phyloP scores from a whole-genome alignment of 92 coral and sea anemone genomes.

The Isaurus tuberculatus region DNA sequence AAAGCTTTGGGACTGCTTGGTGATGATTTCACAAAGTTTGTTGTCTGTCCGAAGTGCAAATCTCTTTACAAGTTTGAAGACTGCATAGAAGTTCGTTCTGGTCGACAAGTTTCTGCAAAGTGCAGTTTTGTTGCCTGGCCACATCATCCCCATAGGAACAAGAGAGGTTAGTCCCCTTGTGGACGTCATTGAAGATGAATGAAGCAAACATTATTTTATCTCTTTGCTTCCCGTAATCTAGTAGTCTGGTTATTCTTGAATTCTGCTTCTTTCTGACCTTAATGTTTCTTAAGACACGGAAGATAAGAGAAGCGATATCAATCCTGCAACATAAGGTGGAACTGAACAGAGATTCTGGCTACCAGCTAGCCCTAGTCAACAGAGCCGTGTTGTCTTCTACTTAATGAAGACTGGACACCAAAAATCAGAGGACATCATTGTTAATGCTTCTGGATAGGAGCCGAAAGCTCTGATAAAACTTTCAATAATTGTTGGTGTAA shows the following conservation, averaged over 20 bases:
- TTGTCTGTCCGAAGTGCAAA: slow-evolving; percentile 24
- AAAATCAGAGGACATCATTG: too few species aligned
- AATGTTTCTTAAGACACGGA: not conserved
- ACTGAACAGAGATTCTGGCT: too few species aligned
- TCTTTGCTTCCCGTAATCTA: not conserved
- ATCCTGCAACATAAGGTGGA: too few species aligned
- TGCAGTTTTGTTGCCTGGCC: slow-evolving; percentile 61
- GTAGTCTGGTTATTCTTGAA: not conserved
- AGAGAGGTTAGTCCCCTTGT: slow-evolving; percentile 22
- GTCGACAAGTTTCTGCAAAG: slow-evolving; percentile 48
- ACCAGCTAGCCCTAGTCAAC: too few species aligned
- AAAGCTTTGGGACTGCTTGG: not conserved
- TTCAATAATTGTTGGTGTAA: too few species aligned
- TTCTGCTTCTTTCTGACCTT: not conserved
- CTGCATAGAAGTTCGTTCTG: slow-evolving; percentile 28
- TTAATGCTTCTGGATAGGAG: too few species aligned
- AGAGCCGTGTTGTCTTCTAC: too few species aligned
- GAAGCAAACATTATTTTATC: not conserved
- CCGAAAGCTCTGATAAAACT: too few species aligned
- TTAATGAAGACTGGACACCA: too few species aligned
- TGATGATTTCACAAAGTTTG: slow-evolving; percentile 14
- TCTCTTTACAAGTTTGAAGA: slow-evolving; percentile 22
- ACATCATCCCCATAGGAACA: slow-evolving; percentile 56
- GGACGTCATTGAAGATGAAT: not conserved
- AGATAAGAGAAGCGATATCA: too few species aligned